These are phyloP conservation scores for Gerris lacustris DNA, from an alignment of 2,888 invertebrate genomes.

Conservation along the genomic window DNA sequence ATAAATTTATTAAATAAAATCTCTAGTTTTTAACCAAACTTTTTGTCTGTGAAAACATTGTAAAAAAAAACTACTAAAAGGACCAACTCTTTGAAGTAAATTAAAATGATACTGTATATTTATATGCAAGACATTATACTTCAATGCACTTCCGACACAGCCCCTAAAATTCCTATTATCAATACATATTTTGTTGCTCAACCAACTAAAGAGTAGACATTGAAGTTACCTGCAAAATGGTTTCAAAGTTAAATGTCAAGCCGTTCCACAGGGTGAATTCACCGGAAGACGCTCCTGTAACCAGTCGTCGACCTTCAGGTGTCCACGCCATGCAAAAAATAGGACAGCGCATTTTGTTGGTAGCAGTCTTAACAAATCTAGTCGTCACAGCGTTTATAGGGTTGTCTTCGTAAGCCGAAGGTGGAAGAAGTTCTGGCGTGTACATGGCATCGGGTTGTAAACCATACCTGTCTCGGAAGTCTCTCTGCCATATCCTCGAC, in stretches of 20 bases:
- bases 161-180: no score
- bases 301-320: conserved; percentile 91
- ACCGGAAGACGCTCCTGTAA: conserved; percentile 97
- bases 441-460: conserved; percentile 93
- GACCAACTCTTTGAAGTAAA: no score
- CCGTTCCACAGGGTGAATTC: conserved; percentile 99
- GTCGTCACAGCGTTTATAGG: conserved; percentile 93
- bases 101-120: no score
- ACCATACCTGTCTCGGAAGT: conserved; percentile 73
- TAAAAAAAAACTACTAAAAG: no score
- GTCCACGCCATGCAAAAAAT: conserved; percentile 99
- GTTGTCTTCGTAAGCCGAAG: conserved; percentile 84
- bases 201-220: no score
- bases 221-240: conserved; percentile 82
- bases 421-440: conserved; percentile 84
- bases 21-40: no score
- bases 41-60: no score
- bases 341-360: conserved; percentile 98
- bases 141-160: no score
- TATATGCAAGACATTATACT: no score
- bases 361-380: conserved; percentile 95
- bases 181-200: no score
- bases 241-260: conserved; percentile 99
- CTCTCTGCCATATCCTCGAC: conserved; percentile 91
- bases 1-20: no score